Evolutionary conservation across 2,113 vertebrate genomes (phyloP).

Genomic region (Catharus fuscescens): DNA sequence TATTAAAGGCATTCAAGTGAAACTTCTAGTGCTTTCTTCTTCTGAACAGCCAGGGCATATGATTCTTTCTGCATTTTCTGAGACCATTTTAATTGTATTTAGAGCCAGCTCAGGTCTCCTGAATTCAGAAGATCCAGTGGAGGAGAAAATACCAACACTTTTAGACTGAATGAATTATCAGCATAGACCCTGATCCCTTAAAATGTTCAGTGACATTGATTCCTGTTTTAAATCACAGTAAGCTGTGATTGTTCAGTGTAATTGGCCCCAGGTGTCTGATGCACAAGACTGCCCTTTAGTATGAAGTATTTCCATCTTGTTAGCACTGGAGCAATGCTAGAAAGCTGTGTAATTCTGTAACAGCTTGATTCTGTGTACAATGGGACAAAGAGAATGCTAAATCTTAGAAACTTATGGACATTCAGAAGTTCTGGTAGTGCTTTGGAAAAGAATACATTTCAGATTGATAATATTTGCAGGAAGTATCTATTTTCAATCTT

Average conservation of each 20-base stretch:
- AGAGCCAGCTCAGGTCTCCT: neutral
- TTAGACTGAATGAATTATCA: neutral
- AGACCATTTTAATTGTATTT: constrained; percentile 11
- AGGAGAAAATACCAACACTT: constrained; percentile 7
- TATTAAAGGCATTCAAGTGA: neutral
- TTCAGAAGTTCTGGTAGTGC: neutral
- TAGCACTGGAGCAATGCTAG: neutral
- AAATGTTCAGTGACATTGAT: constrained; percentile 1
- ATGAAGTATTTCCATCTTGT: neutral
- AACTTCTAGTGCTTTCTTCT: neutral
- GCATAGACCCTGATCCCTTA: neutral
- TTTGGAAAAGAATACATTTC: neutral
- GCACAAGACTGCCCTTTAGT: neutral
- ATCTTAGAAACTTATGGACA: neutral
- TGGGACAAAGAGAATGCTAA: neutral
- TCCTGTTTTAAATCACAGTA: constrained; percentile 6
- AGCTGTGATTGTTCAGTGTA: constrained; percentile 7
- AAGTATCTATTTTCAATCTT: neutral
- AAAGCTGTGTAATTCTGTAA: neutral
- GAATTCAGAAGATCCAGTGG: neutral
- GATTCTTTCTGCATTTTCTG: neutral
- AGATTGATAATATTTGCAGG: neutral
- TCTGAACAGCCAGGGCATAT: neutral
- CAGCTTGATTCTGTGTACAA: neutral
- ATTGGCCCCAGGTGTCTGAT: neutral